Evolutionary conservation across 2,797 vertebrate species (phyloP), one percentile per base, ranked within the genome.

Genomic region (Myotis daubentonii): DNA sequence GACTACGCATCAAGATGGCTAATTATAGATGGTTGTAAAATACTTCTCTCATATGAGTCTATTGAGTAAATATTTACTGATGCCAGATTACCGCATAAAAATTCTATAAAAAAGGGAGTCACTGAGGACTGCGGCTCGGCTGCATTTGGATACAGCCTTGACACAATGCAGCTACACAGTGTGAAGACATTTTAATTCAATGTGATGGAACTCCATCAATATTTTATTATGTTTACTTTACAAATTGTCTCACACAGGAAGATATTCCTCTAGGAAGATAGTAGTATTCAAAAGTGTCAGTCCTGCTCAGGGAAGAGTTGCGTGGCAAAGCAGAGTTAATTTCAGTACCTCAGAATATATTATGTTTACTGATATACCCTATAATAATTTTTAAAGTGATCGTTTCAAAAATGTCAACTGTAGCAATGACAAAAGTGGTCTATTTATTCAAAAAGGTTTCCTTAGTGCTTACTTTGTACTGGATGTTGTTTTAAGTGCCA

Each of bases 51-150:
- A 8, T 72, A 74, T 55, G 79, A 95, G 60, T 83, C 82, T 80
- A 83, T 3, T 47, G 74, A 92, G 79, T 80, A 70, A 94, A 93
- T 93, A 89, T 92, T 97, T 96, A 95, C 78, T 19, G 60, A 66
- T 83, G 79, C 70, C 85, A 96, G 81, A 72, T 92, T 92, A 82
- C 44, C 57, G 16, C 47, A 51, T 47, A 44, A 57, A 89, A 86
- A n/a, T 68, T 91, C 68, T 88, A 36, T 65, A 80, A 91, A 80
- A 8, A 75, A 68, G n/a, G 6, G 44, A 88, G 41, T 83, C 85
- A 41, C 55, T 8, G 47, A 80, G 81, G 89, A 87, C 15, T 1
- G 4, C 55, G 41, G 30, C 66, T 49, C 0, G 8, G 41, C 62
- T 41, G 5, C 53, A 5, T 53, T 91, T 74, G 20, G 36, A 36